phyloP scores from a whole-genome alignment of 2,113 vertebrate species.

The Rhinichthys klamathensis region DNA sequence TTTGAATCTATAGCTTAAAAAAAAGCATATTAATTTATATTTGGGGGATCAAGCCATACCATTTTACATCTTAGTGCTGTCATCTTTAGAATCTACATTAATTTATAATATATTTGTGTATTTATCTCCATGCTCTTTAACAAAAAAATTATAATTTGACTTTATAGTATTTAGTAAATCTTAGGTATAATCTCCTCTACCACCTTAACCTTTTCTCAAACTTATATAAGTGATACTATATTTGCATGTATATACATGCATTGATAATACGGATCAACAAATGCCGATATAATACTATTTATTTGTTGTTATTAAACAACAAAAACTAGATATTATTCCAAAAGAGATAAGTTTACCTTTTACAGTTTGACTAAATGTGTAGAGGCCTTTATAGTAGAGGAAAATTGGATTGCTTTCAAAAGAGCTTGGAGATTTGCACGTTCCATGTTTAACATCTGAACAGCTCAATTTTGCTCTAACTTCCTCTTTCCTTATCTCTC shows the following conservation, averaged over 20 bases:
- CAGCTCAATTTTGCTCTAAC: not conserved
- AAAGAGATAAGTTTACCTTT: not conserved
- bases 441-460: not conserved
- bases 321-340: not conserved
- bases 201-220: not conserved
- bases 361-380: not conserved
- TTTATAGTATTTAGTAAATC: not conserved
- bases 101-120: not conserved
- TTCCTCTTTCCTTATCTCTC: not conserved
- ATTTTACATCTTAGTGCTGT: conserved; percentile 19
- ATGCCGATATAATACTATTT: not conserved
- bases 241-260: not conserved
- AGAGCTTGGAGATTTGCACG: not conserved
- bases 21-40: not conserved
- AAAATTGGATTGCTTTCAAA: not conserved
- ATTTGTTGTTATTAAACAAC: not conserved
- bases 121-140: conserved; percentile 13
- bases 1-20: not conserved
- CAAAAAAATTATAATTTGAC: not conserved
- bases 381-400: not conserved
- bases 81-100: not conserved
- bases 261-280: not conserved
- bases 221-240: not conserved
- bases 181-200: not conserved
- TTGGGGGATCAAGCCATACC: not conserved